Evolutionary conservation across 2,797 vertebrate genomes (phyloP).

Genomic region (Carapus acus): DNA sequence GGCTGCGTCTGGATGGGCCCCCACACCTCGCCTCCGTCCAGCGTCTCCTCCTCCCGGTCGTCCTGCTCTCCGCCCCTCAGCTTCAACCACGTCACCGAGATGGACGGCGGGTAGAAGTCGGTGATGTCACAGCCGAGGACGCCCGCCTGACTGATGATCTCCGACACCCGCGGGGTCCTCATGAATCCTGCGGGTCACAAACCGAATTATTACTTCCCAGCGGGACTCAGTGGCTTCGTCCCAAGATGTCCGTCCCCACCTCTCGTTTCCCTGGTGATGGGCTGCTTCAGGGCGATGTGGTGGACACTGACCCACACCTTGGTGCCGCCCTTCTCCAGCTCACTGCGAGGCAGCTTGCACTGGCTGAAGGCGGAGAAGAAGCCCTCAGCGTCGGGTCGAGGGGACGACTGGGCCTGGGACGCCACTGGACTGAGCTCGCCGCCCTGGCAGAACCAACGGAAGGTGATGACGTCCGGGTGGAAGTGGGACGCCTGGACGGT

Average conservation of each 20-base stretch:
- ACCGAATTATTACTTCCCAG: too few species aligned
- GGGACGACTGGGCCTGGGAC: constrained; percentile 69
- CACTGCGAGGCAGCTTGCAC: constrained; percentile 67
- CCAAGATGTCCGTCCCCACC: constrained; percentile 40
- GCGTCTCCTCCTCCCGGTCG: constrained; percentile 59
- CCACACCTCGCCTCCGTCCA: constrained; percentile 66
- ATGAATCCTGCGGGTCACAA: constrained; percentile 64
- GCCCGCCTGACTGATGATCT: constrained; percentile 53
- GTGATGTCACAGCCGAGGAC: constrained; percentile 70
- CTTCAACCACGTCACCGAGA: constrained; percentile 70
- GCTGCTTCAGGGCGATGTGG: constrained; percentile 72
- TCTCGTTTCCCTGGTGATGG: constrained; percentile 68
- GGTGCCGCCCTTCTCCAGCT: constrained; percentile 68
- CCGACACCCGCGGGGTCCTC: constrained; percentile 64
- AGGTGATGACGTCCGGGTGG: constrained; percentile 76
- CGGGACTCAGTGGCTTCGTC: too few species aligned
- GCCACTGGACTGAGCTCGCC: constrained; percentile 74
- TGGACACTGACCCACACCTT: constrained; percentile 77
- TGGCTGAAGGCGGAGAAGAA: constrained; percentile 75
- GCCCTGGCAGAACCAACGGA: constrained; percentile 80
- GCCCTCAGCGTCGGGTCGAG: constrained; percentile 68
- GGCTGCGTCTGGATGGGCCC: constrained; percentile 65
- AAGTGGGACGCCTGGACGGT: constrained; percentile 67
- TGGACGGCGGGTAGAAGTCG: constrained; percentile 69
- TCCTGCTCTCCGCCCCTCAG: constrained; percentile 56